Evolutionary conservation across 2,113 vertebrate species (phyloP), one percentile per base, ranked within the genome.

Genomic region (Callopanchax toddi): DNA sequence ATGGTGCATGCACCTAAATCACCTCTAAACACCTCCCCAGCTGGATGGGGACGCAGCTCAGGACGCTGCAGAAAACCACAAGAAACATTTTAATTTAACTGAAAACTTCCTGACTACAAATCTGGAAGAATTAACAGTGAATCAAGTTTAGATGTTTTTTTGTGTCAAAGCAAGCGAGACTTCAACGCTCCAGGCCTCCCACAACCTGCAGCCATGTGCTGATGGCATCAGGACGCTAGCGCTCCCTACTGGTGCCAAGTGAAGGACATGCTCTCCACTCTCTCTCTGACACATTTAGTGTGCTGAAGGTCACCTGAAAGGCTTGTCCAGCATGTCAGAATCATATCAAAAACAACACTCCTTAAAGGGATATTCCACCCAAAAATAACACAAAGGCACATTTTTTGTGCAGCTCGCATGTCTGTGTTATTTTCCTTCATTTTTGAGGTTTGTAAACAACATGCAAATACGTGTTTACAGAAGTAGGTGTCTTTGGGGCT

Each of bases 231-330:
- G 67, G 69, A 72, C 66, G 61, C 50, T 29, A 72, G 79, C 75
- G 51, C 80, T n/a, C 79, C 62, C 85, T 81, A 58, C 74, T 83
- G 85, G 79, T 51, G 65, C 34, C 37, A 42, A 61, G 59, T 53
- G 54, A 56, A 21, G 25, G 23, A 54, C 53, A 3, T 0, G 29
- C 37, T 34, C 34, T 23, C 8, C 52, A 2, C 52, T 29, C 62
- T 22, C 0, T 17, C 50, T 20, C 29, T 2, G 17, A 16, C 36
- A 50, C 53, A 29, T 39, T 16, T 11, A n/a, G 7, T 39, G 29
- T 8, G 22, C 21, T 11, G 17, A 5, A 37, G 32, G 11, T 34
- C 11, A 11, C 7, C 21, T 25, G 29, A n/a, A 34, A 45, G n/a
- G 21, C 12, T 37, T 5, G 9, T 23, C 25, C 50, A 36, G 15